Percentiles rank a stretch among this genome's conserved stretches.
phyloP scores from a whole-genome alignment of 1,140 invertebrate species.

The Steinernema feltiae region DNA sequence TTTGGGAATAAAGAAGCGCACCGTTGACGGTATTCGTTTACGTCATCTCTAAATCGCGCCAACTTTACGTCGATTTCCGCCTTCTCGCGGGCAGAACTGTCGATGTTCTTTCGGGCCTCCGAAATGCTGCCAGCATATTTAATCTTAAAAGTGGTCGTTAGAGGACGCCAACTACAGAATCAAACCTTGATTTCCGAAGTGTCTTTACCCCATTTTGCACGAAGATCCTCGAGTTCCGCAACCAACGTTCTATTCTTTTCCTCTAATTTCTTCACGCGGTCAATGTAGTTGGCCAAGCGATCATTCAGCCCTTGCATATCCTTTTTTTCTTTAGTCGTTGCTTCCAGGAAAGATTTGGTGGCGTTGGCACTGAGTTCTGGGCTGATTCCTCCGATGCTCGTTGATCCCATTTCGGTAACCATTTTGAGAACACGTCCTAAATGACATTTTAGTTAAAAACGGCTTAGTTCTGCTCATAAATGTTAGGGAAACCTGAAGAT shows the following conservation, averaged over 20 bases:
- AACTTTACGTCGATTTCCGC: conserved; percentile 53
- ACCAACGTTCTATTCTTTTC: conserved; percentile 54
- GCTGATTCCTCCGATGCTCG: conserved; percentile 45
- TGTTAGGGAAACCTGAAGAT: neutral
- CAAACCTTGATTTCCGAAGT: conserved; percentile 50
- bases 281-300: conserved; percentile 52
- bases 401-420: conserved; percentile 51
- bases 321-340: conserved; percentile 53
- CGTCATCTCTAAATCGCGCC: conserved; percentile 45
- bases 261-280: conserved; percentile 53
- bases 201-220: conserved; percentile 50
- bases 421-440: conserved; percentile 52
- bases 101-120: conserved; percentile 53
- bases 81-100: conserved; percentile 48
- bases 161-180: neutral
- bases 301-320: conserved; percentile 53
- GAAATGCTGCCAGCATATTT: conserved; percentile 45
- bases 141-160: conserved; percentile 30
- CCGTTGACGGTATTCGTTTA: conserved; percentile 49
- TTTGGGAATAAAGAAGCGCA: neutral
- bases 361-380: conserved; percentile 49
- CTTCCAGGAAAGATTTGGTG: conserved; percentile 52
- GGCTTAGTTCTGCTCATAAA: neutral
- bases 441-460: neutral
- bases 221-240: conserved; percentile 51